A percentile compares a stretch with the other conserved stretches of the same genome.
phyloP scores from a whole-genome alignment of 2,888 invertebrate genomes.

The Beris chalybata region DNA sequence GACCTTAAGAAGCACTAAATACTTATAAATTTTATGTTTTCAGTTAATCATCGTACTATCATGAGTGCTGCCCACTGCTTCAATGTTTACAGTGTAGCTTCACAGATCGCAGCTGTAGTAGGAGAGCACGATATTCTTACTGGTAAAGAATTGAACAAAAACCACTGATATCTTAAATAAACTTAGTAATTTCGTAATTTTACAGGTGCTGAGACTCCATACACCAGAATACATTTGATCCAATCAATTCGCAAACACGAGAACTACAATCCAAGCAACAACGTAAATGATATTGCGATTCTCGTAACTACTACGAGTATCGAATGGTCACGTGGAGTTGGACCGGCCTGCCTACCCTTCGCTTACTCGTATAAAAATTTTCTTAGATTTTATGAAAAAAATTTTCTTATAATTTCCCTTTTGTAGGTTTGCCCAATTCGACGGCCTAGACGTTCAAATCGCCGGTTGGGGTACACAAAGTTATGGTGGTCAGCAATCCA shows the following conservation, averaged over 20 bases:
- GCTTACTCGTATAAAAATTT: conserved; percentile 27
- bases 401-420: neutral
- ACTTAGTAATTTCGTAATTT: neutral
- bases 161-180: neutral
- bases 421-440: conserved; percentile 33
- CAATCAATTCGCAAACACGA: conserved; percentile 56
- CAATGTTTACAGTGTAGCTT: conserved; percentile 44
- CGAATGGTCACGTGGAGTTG: conserved; percentile 59
- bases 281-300: conserved; percentile 61
- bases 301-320: conserved; percentile 56
- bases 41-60: conserved; percentile 55
- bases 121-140: conserved; percentile 60
- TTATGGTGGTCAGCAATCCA: conserved; percentile 59
- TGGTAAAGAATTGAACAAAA: conserved; percentile 44
- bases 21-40: neutral
- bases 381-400: neutral
- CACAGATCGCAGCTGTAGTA: conserved; percentile 56
- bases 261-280: conserved; percentile 44
- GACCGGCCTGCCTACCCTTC: conserved; percentile 64
- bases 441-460: conserved; percentile 41
- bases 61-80: conserved; percentile 62
- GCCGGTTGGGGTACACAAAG: conserved; percentile 63
- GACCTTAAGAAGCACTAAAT: too few species aligned
- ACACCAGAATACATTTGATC: conserved; percentile 57
- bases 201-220: conserved; percentile 40